A percentile compares a stretch with the other conserved stretches of the same genome.
Conservation (phyloP, 35 echinoderm and acorn worm species). For the Ophioderma brevispina region DNA sequence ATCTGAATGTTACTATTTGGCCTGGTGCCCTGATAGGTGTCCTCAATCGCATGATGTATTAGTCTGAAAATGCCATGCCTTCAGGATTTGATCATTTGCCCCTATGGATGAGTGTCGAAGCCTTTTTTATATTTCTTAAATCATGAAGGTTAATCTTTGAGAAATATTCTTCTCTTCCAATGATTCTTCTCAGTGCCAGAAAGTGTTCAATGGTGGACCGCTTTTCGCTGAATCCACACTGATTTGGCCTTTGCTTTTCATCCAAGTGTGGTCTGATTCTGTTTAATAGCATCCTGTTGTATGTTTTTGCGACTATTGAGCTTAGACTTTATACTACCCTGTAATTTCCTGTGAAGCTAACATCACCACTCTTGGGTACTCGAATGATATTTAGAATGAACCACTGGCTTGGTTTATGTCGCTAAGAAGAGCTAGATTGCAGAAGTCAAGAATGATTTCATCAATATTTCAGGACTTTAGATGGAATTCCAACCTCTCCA, state of each 20-base stretch:
- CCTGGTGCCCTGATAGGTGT: too few species aligned
- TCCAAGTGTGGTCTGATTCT: constrained; percentile 21
- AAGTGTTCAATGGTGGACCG: background rate
- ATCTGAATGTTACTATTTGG: too few species aligned
- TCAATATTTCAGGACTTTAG: background rate
- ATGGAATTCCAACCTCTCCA: constrained; percentile 3
- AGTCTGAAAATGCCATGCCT: too few species aligned
- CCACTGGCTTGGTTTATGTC: constrained; percentile 11
- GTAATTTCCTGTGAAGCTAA: background rate
- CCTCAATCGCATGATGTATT: too few species aligned
- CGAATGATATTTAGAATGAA: background rate
- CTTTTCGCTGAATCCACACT: background rate
- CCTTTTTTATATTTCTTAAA: too few species aligned
- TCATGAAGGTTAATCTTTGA: too few species aligned
- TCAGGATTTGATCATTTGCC: too few species aligned
- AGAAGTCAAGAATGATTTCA: constrained; percentile 4
- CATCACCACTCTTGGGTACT: constrained; percentile 1
- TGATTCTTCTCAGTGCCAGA: background rate
- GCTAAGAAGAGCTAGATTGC: background rate
- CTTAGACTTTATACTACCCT: constrained; percentile 13
- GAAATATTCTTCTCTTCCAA: too few species aligned
- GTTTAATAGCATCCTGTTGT: constrained; percentile 23
- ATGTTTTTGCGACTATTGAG: constrained; percentile 31
- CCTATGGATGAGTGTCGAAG: too few species aligned
- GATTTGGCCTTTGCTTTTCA: background rate